These are phyloP conservation scores for Celastrina argiolus DNA, from an alignment of 2,888 invertebrate genomes.

Conservation along the genomic window DNA sequence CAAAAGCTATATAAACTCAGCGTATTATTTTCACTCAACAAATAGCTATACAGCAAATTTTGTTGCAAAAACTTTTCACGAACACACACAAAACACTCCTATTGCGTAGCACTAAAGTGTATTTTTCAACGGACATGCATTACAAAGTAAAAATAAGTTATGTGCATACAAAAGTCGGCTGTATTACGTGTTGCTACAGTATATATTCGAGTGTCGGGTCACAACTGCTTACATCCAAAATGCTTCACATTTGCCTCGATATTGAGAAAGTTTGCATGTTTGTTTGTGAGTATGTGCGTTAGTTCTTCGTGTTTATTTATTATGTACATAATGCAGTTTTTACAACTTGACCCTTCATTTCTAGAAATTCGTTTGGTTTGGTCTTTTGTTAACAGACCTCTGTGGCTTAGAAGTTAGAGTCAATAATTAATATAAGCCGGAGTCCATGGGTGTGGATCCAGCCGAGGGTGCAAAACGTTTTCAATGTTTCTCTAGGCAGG, in stretches of 20 bases:
- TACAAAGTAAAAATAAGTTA: not conserved
- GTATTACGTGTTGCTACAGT: not conserved
- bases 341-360: not conserved
- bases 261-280: slow-evolving; percentile 20
- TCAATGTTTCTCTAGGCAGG: too few species aligned
- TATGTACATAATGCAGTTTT: not conserved
- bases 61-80: not conserved
- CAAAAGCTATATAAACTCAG: not conserved
- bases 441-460: too few species aligned
- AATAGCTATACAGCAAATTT: not conserved
- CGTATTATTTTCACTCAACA: not conserved
- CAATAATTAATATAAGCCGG: too few species aligned
- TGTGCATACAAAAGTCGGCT: not conserved
- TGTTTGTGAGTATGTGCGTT: not conserved
- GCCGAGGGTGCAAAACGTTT: too few species aligned
- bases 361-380: too few species aligned
- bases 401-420: too few species aligned
- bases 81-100: not conserved
- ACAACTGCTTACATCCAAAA: not conserved
- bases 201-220: not conserved
- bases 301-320: slow-evolving; percentile 15
- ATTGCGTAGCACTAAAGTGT: not conserved
- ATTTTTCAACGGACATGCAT: not conserved
- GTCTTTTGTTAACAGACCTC: too few species aligned
- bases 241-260: slow-evolving; percentile 8